phyloP scores from a whole-genome alignment of 2,888 invertebrate species.

The Agrotis clavis region DNA sequence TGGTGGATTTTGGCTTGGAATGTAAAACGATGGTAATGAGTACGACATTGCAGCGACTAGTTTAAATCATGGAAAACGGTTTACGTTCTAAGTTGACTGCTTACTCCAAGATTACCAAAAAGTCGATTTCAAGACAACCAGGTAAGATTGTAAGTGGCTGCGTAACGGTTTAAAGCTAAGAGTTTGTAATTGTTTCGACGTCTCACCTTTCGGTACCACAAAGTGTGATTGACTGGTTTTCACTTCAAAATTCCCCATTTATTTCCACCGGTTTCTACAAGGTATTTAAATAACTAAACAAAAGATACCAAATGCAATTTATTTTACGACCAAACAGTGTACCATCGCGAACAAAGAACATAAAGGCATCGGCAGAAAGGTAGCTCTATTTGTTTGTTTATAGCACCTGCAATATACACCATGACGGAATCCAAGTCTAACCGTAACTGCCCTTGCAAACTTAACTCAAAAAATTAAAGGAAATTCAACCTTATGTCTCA shows the following conservation, averaged over 20 bases:
- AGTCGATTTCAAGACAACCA: too few relatives aligned
- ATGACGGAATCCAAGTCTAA: conserved; percentile 58
- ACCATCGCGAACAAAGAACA: conserved; percentile 40
- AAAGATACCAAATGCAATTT: conserved; percentile 52
- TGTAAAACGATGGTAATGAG: too few relatives aligned
- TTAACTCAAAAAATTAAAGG: conserved; percentile 3
- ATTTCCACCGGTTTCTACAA: background rate
- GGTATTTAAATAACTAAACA: conserved; percentile 18
- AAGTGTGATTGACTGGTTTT: background rate
- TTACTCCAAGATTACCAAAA: too few relatives aligned
- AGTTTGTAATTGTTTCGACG: background rate
- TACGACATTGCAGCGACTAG: too few relatives aligned
- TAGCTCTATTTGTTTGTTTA: conserved; percentile 69
- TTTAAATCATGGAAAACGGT: too few relatives aligned
- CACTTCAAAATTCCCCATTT: background rate
- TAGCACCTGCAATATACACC: conserved; percentile 69
- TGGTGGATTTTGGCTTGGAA: too few relatives aligned
- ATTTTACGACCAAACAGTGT: conserved; percentile 48
- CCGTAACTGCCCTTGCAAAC: conserved; percentile 48
- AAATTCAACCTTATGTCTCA: conserved; percentile 10
- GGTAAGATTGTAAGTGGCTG: too few relatives aligned
- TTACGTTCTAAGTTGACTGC: too few relatives aligned
- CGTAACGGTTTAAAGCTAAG: background rate
- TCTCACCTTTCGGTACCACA: background rate
- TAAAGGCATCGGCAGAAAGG: conserved; percentile 53